phyloP scores from a whole-genome alignment of 1,140 invertebrate species.

The Pachypeltis micranthus region DNA sequence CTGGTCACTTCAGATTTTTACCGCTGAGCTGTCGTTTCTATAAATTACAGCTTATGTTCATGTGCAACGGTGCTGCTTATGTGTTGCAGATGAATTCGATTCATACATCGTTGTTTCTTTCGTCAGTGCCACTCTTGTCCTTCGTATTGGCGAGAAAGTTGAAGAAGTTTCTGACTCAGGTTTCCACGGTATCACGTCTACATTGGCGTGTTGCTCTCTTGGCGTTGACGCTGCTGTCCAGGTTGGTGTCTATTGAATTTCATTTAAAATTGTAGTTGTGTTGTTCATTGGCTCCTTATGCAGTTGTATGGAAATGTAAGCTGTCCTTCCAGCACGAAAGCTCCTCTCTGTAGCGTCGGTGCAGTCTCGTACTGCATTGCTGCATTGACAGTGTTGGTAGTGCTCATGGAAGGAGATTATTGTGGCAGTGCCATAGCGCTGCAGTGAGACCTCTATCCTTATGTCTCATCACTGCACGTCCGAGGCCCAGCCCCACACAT shows the following conservation, averaged over 20 bases:
- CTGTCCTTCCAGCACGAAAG: not conserved
- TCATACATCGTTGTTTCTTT: conserved; percentile 99
- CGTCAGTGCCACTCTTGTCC: conserved; percentile 96
- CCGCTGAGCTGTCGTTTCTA: too few species aligned
- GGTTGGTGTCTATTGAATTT: conserved; percentile 37
- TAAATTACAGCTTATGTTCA: conserved; percentile 24
- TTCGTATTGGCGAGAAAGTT: conserved; percentile 98
- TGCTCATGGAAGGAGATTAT: not conserved
- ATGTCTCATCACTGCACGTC: conserved; percentile 7
- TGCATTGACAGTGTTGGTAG: conserved; percentile 1
- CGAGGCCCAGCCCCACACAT: not conserved
- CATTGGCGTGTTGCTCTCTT: conserved; percentile 88
- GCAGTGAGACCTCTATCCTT: conserved; percentile 15
- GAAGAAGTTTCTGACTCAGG: conserved; percentile 99
- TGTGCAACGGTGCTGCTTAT: conserved; percentile 34
- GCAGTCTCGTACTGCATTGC: not conserved
- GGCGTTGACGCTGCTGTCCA: conserved; percentile 97
- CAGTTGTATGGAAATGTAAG: not conserved
- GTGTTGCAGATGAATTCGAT: conserved; percentile 90
- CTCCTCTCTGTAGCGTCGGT: not conserved
- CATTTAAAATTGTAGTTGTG: too few species aligned
- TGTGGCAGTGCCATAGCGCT: conserved; percentile 6
- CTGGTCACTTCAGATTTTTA: too few species aligned
- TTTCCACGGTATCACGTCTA: conserved; percentile 96
- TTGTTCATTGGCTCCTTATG: too few species aligned